These are phyloP conservation scores for Orussus abietinus DNA, from an alignment of 1,140 invertebrate genomes.

Conservation along the genomic window DNA sequence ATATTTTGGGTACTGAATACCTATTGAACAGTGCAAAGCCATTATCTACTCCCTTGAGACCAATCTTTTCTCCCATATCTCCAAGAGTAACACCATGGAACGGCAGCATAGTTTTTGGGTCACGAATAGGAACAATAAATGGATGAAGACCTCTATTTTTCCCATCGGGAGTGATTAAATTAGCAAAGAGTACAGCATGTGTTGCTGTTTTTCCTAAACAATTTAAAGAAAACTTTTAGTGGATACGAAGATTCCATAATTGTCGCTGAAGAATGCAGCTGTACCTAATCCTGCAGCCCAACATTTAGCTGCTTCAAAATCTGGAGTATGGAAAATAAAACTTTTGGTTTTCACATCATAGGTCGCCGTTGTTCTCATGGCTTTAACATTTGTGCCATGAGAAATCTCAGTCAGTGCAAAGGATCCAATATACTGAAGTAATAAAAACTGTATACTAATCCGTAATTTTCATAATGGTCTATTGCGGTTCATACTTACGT, in stretches of 20 bases:
- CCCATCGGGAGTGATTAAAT: slow-evolving; percentile 70
- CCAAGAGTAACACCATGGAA: slow-evolving; percentile 69
- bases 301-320: slow-evolving; percentile 92
- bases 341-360: slow-evolving; percentile 74
- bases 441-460: slow-evolving; percentile 8
- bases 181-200: slow-evolving; percentile 84
- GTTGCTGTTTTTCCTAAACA: slow-evolving; percentile 75
- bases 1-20: slow-evolving; percentile 76
- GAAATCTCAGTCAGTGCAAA: slow-evolving; percentile 89
- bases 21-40: slow-evolving; percentile 86
- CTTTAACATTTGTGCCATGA: slow-evolving; percentile 91
- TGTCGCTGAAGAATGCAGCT: slow-evolving; percentile 14
- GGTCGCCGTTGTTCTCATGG: slow-evolving; percentile 84
- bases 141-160: slow-evolving; percentile 82
- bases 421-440: slow-evolving; percentile 66
- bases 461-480: slow-evolving; percentile 14
- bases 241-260: neutral
- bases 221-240: neutral
- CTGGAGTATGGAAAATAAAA: slow-evolving; percentile 88
- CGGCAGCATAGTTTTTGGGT: slow-evolving; percentile 69
- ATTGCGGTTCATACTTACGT: slow-evolving; percentile 54
- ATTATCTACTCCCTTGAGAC: slow-evolving; percentile 87
- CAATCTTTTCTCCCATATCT: slow-evolving; percentile 87
- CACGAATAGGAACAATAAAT: slow-evolving; percentile 78
- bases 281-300: slow-evolving; percentile 90